Conservation (phyloP, 2,113 vertebrate species). For the Clupea harengus region DNA sequence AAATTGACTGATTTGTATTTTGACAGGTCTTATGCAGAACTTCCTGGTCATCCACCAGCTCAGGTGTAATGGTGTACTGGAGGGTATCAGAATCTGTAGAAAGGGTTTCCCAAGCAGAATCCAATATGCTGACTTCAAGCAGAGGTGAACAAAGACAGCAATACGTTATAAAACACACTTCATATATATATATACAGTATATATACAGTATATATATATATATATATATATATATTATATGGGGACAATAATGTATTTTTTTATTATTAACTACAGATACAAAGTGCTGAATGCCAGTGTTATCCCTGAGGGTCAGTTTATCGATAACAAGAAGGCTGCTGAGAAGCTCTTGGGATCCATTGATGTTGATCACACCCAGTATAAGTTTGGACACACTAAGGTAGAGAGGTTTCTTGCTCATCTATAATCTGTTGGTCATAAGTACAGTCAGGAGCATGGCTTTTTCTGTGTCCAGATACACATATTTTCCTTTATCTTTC, state of each 20-base stretch:
- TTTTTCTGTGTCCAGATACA: no score
- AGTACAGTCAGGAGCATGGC: no score
- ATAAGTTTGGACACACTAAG: conserved; percentile 60
- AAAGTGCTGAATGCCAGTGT: conserved; percentile 57
- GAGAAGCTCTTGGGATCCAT: conserved; percentile 56
- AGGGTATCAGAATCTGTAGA: no score
- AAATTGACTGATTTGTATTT: background rate
- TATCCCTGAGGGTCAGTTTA: conserved; percentile 55
- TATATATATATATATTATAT: no score
- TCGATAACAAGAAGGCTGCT: conserved; percentile 50
- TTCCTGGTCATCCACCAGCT: conserved; percentile 50
- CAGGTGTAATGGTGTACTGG: conserved; percentile 51
- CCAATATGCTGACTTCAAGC: conserved; percentile 49
- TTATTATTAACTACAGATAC: conserved; percentile 44
- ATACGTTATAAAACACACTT: no score
- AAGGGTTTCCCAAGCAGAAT: conserved; percentile 51
- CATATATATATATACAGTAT: background rate
- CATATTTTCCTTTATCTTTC: background rate
- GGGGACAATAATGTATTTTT: no score
- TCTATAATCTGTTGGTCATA: no score
- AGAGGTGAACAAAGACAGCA: conserved; percentile 25
- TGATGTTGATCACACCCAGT: conserved; percentile 50
- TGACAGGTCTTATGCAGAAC: conserved; percentile 51
- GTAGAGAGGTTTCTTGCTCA: no score
- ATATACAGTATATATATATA: background rate